Conservation (phyloP, 2,797 vertebrate species). For the Atherinosoma microstoma region DNA sequence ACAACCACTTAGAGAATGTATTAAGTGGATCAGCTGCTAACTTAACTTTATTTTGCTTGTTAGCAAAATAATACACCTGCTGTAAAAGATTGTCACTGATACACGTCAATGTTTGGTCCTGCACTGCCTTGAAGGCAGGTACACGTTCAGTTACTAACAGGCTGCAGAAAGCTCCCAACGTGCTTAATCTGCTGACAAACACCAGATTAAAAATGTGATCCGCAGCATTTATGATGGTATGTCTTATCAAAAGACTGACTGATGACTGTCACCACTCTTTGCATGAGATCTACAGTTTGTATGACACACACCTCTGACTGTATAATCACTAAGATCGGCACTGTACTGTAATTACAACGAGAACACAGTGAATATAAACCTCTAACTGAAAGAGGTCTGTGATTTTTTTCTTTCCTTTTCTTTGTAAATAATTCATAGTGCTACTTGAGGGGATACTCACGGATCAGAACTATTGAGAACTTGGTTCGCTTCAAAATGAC, state of each 20-base stretch:
- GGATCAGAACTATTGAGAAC: slow-evolving; percentile 53
- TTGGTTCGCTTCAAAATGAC: background rate
- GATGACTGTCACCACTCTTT: slow-evolving; percentile 56
- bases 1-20: slow-evolving; percentile 70
- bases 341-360: slow-evolving; percentile 64
- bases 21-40: slow-evolving; percentile 77
- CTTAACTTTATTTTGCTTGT: slow-evolving; percentile 74
- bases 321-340: slow-evolving; percentile 54
- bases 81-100: slow-evolving; percentile 58
- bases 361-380: slow-evolving; percentile 51
- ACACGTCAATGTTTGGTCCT: slow-evolving; percentile 33
- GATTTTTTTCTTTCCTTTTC: slow-evolving; percentile 27
- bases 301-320: slow-evolving; percentile 58
- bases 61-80: slow-evolving; percentile 59
- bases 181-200: slow-evolving; percentile 29
- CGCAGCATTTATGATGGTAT: slow-evolving; percentile 18
- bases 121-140: slow-evolving; percentile 26
- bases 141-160: slow-evolving; percentile 24
- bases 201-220: slow-evolving; percentile 14
- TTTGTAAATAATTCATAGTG: slow-evolving; percentile 66
- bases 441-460: slow-evolving; percentile 59
- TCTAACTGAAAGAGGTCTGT: slow-evolving; percentile 59
- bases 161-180: slow-evolving; percentile 13
- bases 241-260: slow-evolving; percentile 52
- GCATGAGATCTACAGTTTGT: slow-evolving; percentile 68